Evolutionary conservation across 2,888 invertebrate genomes (phyloP), one percentile per base, ranked within the genome.

Genomic region (Theretra japonica): DNA sequence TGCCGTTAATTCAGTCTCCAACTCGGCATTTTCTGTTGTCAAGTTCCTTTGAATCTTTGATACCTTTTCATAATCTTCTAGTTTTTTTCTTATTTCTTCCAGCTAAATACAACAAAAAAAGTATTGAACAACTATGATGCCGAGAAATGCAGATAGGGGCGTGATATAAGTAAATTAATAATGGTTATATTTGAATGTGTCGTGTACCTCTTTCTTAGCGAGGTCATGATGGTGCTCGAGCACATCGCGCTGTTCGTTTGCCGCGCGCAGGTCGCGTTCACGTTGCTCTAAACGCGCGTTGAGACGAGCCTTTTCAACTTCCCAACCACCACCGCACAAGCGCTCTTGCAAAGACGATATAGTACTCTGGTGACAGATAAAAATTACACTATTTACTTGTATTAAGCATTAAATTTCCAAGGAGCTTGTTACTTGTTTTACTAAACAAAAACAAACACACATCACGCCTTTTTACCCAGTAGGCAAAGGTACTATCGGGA

Each of bases 31-130:
- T 80, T 97, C 98, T 2, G 96, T 96, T 71, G 96, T 96, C 62
- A 97, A 95, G 73, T 96, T 97, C 76, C 97, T 95, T 83, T 98
- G 97, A 23, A 97, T 96, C 90, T 98, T 98, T 60, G 96, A 96
- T 3, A 98, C 97, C 86, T 96, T 97, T 84, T 97, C 97, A 86
- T 97, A 98, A 88, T 98, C 98, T 83, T 97, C 98, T 50, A 98
- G 88, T 86, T 98, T 98, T 79, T 96, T 95, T 77, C 95, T 96
- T 2, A 97, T 90, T 84, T 98, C 98, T 79, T 98, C 98, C 84
- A 97, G 96, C 96, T 96, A 80, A 33, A 81, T 81, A 76, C 48
- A 65, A 48, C 23, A 17, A 48, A 53, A 19, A 15, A 53, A 28
- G 48, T 50, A 17, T 62, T 23, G 58, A 41, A 70, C n/a, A 15